phyloP scores from a whole-genome alignment of 2,888 invertebrate genomes.

The Autographa pulchrina region DNA sequence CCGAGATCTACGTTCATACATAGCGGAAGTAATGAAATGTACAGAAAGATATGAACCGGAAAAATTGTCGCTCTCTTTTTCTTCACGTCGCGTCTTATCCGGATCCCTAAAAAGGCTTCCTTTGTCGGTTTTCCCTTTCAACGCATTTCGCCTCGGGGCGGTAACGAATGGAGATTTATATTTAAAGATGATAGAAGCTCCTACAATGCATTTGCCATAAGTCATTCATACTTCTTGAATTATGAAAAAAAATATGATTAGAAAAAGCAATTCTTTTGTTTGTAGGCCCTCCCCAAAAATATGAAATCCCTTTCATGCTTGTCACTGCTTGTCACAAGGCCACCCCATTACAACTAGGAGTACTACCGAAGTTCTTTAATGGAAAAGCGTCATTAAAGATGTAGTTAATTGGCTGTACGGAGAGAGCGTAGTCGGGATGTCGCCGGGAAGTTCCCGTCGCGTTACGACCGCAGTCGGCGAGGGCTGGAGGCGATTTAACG shows the following conservation, averaged over 20 bases:
- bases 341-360: conserved; percentile 58
- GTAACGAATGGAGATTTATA: conserved; percentile 75
- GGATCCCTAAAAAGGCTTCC: conserved; percentile 77
- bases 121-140: conserved; percentile 81
- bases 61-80: conserved; percentile 88
- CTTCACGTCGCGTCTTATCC: conserved; percentile 82
- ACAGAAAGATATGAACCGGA: conserved; percentile 88
- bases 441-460: conserved; percentile 67
- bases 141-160: conserved; percentile 68
- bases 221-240: conserved; percentile 40
- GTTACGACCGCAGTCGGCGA: conserved; percentile 74
- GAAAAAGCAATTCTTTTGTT: conserved; percentile 14
- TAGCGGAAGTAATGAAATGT: conserved; percentile 89
- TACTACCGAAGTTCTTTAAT: conserved; percentile 69
- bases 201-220: conserved; percentile 55
- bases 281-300: conserved; percentile 29
- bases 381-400: conserved; percentile 79
- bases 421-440: conserved; percentile 72
- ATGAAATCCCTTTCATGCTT: conserved; percentile 52
- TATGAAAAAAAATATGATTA: conserved; percentile 8
- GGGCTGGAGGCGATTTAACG: conserved; percentile 81
- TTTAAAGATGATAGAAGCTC: conserved; percentile 62
- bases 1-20: conserved; percentile 79
- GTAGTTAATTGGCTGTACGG: conserved; percentile 78
- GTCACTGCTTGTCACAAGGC: conserved; percentile 60